These are phyloP conservation scores for Resseliella maxima DNA, from an alignment of 2,888 invertebrate genomes.

Conservation along the genomic window DNA sequence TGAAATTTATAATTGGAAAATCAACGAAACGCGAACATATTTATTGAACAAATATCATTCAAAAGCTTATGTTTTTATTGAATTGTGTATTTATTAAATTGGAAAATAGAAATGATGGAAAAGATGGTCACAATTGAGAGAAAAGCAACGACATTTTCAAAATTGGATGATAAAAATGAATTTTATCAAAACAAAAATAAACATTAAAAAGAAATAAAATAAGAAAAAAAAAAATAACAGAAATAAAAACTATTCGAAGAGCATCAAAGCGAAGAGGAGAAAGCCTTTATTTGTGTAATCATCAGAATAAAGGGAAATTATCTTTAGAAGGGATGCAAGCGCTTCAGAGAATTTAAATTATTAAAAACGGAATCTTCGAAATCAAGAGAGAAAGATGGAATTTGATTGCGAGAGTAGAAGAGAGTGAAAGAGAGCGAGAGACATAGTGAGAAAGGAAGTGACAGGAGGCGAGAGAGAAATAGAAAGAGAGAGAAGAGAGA, in stretches of 20 bases:
- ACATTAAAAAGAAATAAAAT: no score
- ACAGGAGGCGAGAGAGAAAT: not conserved
- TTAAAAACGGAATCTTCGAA: constrained; percentile 40
- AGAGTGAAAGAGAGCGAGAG: no score
- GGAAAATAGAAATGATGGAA: not conserved
- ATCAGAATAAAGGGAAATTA: not conserved
- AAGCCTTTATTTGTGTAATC: not conserved
- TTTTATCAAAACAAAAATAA: no score
- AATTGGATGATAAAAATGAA: no score
- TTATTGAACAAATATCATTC: not conserved
- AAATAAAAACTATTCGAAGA: not conserved
- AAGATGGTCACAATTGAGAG: not conserved
- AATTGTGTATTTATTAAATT: not conserved
- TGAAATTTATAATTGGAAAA: not conserved
- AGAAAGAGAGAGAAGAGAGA: not conserved
- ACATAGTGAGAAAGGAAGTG: no score
- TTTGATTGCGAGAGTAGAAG: no score
- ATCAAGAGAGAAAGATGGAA: not conserved
- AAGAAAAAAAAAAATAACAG: no score
- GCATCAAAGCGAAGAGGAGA: not conserved
- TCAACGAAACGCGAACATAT: not conserved
- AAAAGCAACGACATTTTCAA: no score
- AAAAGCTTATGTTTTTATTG: not conserved
- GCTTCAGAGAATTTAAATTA: constrained; percentile 37
- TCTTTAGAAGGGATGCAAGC: not conserved